Evolutionary conservation across 2,888 invertebrate species (phyloP).

Genomic region (Brachycybe producta): DNA sequence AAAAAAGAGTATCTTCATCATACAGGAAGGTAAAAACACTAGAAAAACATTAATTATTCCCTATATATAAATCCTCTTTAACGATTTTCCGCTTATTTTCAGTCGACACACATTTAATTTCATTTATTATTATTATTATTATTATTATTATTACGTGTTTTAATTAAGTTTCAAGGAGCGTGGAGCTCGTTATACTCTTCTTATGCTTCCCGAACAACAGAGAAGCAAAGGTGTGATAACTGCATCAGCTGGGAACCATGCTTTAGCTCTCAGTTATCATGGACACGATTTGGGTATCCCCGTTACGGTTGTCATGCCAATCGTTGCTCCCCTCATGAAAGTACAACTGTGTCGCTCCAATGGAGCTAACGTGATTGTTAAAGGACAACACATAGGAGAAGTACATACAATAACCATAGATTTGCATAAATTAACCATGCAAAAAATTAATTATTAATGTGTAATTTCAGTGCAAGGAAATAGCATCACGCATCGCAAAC

Average conservation of each 20-base stretch:
- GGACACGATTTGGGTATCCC: constrained; percentile 55
- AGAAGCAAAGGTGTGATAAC: constrained; percentile 70
- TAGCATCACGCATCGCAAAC: constrained; percentile 61
- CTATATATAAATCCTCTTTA: not conserved
- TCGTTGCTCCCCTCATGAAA: constrained; percentile 90
- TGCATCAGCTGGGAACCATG: constrained; percentile 89
- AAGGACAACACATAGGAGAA: constrained; percentile 71
- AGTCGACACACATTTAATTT: no score
- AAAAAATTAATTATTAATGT: constrained; percentile 12
- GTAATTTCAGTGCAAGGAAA: constrained; percentile 49
- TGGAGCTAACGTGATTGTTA: constrained; percentile 69
- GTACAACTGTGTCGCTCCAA: constrained; percentile 72
- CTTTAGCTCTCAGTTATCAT: constrained; percentile 68
- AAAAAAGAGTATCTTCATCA: constrained; percentile 89
- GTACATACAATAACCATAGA: constrained; percentile 23
- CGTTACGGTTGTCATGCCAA: constrained; percentile 87
- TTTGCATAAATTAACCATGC: no score
- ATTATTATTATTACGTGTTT: no score
- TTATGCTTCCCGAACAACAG: constrained; percentile 58
- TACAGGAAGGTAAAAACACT: constrained; percentile 64
- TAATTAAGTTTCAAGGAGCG: constrained; percentile 74
- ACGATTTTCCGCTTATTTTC: no score
- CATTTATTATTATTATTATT: constrained; percentile 5
- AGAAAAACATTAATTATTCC: constrained; percentile 2
- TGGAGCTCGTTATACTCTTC: constrained; percentile 73